phyloP scores from a whole-genome alignment of 2,113 vertebrate genomes.

The Bujurquina vittata region DNA sequence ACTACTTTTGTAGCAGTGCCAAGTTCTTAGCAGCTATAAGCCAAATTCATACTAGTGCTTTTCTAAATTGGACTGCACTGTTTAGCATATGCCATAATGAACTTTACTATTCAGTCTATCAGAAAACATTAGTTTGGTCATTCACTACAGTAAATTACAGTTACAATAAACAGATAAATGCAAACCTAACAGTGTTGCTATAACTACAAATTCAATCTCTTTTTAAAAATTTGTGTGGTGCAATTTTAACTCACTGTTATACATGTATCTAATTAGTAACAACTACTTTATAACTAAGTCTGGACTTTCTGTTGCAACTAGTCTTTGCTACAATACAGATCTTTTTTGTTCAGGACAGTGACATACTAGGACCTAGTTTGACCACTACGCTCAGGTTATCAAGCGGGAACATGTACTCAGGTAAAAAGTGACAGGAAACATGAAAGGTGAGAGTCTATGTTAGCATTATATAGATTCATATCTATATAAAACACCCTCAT shows the following conservation, averaged over 20 bases:
- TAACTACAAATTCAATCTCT: background rate
- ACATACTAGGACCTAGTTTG: slow-evolving; percentile 48
- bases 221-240: background rate
- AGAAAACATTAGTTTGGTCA: background rate
- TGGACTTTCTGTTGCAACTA: background rate
- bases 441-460: slow-evolving; percentile 69
- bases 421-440: slow-evolving; percentile 58
- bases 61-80: background rate
- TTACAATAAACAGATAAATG: background rate
- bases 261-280: background rate
- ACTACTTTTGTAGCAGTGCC: background rate
- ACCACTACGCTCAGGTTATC: slow-evolving; percentile 34
- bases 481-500: slow-evolving; percentile 71
- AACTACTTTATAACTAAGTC: background rate
- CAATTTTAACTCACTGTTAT: background rate
- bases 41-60: background rate
- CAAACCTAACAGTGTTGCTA: background rate
- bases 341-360: slow-evolving; percentile 20
- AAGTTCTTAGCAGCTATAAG: background rate
- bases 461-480: slow-evolving; percentile 75
- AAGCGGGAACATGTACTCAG: slow-evolving; percentile 43
- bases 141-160: background rate
- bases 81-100: background rate
- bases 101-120: background rate
- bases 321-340: background rate